These are phyloP conservation scores for Microctonus hyperodae DNA, from an alignment of 2,888 invertebrate genomes.

Conservation along the genomic window DNA sequence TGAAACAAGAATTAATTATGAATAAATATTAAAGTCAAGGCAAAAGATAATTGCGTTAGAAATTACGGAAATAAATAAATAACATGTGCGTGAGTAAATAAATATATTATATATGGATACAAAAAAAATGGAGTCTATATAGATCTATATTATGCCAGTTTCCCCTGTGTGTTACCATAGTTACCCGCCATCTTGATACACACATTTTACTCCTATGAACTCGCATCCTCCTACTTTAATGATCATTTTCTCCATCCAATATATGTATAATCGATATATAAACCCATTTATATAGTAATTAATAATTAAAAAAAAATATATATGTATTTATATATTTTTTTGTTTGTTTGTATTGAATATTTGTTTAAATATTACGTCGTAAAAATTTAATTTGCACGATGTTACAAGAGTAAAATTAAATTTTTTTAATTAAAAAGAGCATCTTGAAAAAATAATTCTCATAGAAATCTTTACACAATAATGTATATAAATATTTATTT, in stretches of 20 bases:
- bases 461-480: too few species aligned
- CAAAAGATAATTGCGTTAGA: neutral
- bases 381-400: neutral
- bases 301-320: neutral
- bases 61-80: neutral
- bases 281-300: neutral
- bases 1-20: neutral
- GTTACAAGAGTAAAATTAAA: neutral
- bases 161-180: conserved; percentile 54
- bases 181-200: conserved; percentile 61
- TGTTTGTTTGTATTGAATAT: neutral
- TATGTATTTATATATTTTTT: neutral
- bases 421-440: too few species aligned
- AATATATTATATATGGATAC: neutral
- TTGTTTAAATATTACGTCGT: neutral
- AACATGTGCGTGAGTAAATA: neutral
- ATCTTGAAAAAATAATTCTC: too few species aligned
- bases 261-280: conserved; percentile 6
- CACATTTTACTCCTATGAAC: conserved; percentile 36
- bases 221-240: conserved; percentile 28
- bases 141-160: conserved; percentile 31
- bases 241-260: conserved; percentile 26
- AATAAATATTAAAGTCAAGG: neutral
- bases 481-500: neutral
- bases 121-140: conserved; percentile 5